Evolutionary conservation across 2,113 vertebrate genomes (phyloP), one percentile per base, ranked within the genome.

Genomic region (Struthio camelus): DNA sequence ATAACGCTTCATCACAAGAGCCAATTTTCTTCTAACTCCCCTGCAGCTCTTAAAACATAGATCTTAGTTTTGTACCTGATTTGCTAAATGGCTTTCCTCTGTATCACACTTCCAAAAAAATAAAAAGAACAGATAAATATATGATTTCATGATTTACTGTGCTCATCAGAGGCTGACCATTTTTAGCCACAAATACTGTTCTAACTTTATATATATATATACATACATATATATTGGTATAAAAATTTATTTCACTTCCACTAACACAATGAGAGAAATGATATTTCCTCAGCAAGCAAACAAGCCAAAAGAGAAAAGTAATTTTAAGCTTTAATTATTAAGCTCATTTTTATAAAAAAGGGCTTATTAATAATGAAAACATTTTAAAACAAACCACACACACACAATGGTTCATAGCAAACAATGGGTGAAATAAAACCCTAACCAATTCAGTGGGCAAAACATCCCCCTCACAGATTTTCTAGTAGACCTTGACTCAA

Each of bases 21-120:
- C 79, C 88, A 95, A 93, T 97, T 97, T 97, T 96, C 97, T 80
- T 86, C 53, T 58, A 87, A 44, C 72, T 92, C 91, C 93, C 94
- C 96, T 95, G 61, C 82, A 96, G 95, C 76, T 48, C 48, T 80
- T 94, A 89, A 97, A 95, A 95, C 61, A 96, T 66, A 94, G 89
- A 93, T 94, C 86, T 95, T 69, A 54, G 75, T 87, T 96, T 95
- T 83, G 76, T 62, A 83, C 62, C 44, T 78, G 73, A 79, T 95
- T 96, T 98, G 50, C 76, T 97, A 97, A 97, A 92, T 91, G 48
- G 23, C 53, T 73, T 96, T 91, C 20, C 62, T 80, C 58, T 80
- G 71, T 89, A 54, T 54, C 7, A 11, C 42, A 51, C 19, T 44
- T 94, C 85, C 16, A 46, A 87, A 86, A 89, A 97, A 92, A 48